phyloP scores from a whole-genome alignment of 2,888 invertebrate genomes.

The Uropetala carovei region DNA sequence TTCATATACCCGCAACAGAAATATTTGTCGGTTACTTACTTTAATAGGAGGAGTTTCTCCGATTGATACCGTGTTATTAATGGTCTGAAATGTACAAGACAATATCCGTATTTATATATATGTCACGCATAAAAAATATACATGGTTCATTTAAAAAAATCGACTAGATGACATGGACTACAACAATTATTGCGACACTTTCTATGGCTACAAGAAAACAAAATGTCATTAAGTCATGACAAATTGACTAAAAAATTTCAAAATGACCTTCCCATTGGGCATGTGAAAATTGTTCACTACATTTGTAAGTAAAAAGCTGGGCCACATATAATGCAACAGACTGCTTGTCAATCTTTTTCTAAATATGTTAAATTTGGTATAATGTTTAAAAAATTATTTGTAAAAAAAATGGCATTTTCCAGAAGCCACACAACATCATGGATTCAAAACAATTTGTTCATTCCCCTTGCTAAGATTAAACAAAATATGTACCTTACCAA shows the following conservation, averaged over 20 bases:
- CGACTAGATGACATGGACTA: slow-evolving; percentile 4
- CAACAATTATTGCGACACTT: neutral
- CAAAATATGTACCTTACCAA: slow-evolving; percentile 15
- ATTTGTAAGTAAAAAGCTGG: neutral
- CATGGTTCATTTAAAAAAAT: slow-evolving; percentile 11
- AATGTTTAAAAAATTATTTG: neutral
- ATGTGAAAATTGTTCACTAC: neutral
- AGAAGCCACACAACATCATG: neutral
- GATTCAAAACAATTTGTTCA: neutral
- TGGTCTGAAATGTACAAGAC: slow-evolving; percentile 64
- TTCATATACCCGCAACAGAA: slow-evolving; percentile 58
- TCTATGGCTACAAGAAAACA: slow-evolving; percentile 24
- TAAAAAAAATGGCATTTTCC: neutral
- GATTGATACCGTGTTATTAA: slow-evolving; percentile 64
- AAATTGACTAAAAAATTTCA: neutral
- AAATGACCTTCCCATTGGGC: neutral
- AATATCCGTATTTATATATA: slow-evolving; percentile 60
- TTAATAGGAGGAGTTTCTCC: slow-evolving; percentile 63
- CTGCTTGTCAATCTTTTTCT: neutral
- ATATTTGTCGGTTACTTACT: slow-evolving; percentile 61
- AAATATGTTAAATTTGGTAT: neutral
- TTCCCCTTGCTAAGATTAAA: neutral
- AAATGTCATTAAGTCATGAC: neutral
- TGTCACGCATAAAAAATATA: slow-evolving; percentile 17
- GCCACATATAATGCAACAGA: neutral